Base-by-base conservation (phyloP, 30 jellyfish, hydroid and myxozoan genomes). In the Sanderia malayensis region DNA sequence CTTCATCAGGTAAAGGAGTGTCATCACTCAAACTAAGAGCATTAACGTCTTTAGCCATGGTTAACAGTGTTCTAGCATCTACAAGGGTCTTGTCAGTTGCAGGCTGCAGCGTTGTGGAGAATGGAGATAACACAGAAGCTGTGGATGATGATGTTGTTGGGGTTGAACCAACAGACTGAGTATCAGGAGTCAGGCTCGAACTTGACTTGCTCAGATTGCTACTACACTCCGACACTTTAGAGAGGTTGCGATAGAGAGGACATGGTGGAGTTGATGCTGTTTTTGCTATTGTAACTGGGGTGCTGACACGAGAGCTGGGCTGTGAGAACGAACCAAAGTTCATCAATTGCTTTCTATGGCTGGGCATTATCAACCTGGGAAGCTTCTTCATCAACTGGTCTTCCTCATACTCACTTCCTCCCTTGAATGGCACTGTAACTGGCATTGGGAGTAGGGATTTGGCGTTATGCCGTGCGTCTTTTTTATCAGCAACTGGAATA, bases 251-350 rank as follows among this genome's bases (percentile, higher is more conserved):
- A 32, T 62, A 67, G 23, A 82, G 65, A 0, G 74, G 57, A 9
- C 70, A 69, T 3, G 95, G 90, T 17, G 95, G 95, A 0, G 95
- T 85, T 31, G 76, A 46, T n/a, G 83, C 79, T 0, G 95, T 62
- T 20, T 25, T 24, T 2, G 64, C 37, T 10, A 78, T 27, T 20
- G 95, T 59, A 22, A 71, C 90, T 23, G 97, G 93, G 2, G 92
- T 75, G 76, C 86, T 66, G 49, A 80, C 88, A 20, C 86, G 75
- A 7, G 94, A 71, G n/a, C n/a, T 62, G 23, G 87, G 85, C 61
- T 68, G 83, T n/a, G 88, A 74, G 9, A 61, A 58, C 25, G 94
- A 65, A 22, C 57, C 76, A 53, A 18, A 45, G 22, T 46, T 18
- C 9, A 32, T 68, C 2, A 7, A 30, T 24, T 31, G 71, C 29